Evolutionary conservation across 2,888 invertebrate species (phyloP), one percentile per base, ranked within the genome.

Genomic region (Ferrisia virgata): DNA sequence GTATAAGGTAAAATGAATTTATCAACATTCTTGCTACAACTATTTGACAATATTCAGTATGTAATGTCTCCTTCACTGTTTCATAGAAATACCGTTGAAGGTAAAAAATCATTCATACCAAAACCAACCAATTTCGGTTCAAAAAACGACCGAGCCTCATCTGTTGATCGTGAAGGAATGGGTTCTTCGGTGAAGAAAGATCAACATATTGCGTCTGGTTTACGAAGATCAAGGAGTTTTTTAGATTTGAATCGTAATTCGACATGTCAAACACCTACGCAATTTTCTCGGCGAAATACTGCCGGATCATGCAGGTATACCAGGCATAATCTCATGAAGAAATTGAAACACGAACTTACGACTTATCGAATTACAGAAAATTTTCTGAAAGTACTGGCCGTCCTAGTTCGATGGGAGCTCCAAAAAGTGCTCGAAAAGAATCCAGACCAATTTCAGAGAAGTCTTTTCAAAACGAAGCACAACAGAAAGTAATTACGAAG

Each of bases 401-500:
- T 31, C 84, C 85, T 3, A 85, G 85, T 82, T 85, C 82, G n/a
- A 79, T 85, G 81, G 85, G 85, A 43, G 85, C 83, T 28, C 82
- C 84, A 15, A 84, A 85, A 78, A 85, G 84, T 39, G 85, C 83
- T 43, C 83, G 85, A 78, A 86, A 86, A 79, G 85, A 86, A 81
- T 81, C 85, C 1, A 81, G 85, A 58, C 85, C 85, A 28, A 47
- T 86, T 33, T 33, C 39, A 11, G 85, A 86, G n/a, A 86, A 85
- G 84, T 76, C 85, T 11, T 86, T 86, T 79, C 85, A 85, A 79
- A 40, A 39, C 6, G 39, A 72, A 18, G 85, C 85, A 18, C 81
- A 85, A 40, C 5, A 84, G 43, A 85, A 85, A 82, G 85, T 86
- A 86, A 79, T n/a, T n/a, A n/a, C n/a, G n/a, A n/a, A n/a, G n/a